Conservation (phyloP, 2,888 invertebrate species). For the Drosophila melanosoma region DNA sequence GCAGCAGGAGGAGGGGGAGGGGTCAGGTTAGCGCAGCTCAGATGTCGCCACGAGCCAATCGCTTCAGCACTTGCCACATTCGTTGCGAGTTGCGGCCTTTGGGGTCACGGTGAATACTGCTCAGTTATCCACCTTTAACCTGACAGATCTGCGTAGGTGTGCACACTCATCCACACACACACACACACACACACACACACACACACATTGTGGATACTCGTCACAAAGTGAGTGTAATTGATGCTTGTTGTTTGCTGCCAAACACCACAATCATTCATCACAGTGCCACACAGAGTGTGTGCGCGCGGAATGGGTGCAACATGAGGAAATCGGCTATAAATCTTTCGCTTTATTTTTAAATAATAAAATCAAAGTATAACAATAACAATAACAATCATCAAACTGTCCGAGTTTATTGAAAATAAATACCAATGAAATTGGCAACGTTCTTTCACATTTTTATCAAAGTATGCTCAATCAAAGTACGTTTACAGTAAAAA, state of each 20-base stretch:
- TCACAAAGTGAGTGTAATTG: conserved; percentile 45
- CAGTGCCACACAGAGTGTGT: background rate
- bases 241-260: conserved; percentile 42
- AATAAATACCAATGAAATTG: conserved; percentile 61
- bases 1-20: conserved; percentile 7
- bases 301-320: background rate
- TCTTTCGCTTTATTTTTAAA: conserved; percentile 20
- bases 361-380: conserved; percentile 3
- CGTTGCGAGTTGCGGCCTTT: conserved; percentile 11
- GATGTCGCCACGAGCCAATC: conserved; percentile 12
- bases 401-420: conserved; percentile 11
- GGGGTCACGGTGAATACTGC: conserved; percentile 39
- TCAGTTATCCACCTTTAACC: conserved; percentile 34
- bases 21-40: conserved; percentile 11
- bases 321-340: conserved; percentile 19
- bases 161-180: background rate
- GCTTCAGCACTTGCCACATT: conserved; percentile 6
- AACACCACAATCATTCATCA: conserved; percentile 57
- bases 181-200: background rate
- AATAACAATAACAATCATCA: conserved; percentile 5
- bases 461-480: conserved; percentile 21
- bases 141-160: conserved; percentile 7
- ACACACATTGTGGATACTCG: conserved; percentile 2
- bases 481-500: conserved; percentile 8
- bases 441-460: conserved; percentile 22